Conservation (phyloP, 1,140 invertebrate species). For the Drosophila neocordata region DNA sequence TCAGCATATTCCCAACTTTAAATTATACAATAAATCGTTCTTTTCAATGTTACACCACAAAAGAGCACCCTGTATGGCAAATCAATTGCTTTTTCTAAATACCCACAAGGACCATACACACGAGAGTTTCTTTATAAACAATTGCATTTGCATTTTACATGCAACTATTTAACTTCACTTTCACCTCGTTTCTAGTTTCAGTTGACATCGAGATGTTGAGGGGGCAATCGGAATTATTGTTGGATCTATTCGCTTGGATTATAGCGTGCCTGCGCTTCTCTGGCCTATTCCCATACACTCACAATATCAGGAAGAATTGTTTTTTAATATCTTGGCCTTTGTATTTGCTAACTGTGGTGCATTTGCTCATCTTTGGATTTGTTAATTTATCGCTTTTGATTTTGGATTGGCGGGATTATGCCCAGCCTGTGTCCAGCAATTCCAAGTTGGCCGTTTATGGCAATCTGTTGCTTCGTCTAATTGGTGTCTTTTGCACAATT, state of each 20-base stretch:
- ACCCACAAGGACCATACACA: neutral
- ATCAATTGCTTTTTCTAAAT: neutral
- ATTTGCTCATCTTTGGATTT: constrained; percentile 27
- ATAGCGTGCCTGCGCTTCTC: constrained; percentile 17
- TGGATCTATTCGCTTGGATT: constrained; percentile 18
- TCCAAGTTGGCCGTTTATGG: constrained; percentile 21
- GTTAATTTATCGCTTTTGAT: constrained; percentile 24
- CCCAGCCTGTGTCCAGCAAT: constrained; percentile 26
- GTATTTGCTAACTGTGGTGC: constrained; percentile 8
- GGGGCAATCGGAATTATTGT: neutral
- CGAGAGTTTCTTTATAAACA: neutral
- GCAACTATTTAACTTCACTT: neutral
- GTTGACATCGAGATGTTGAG: constrained; percentile 13
- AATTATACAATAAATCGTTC: neutral
- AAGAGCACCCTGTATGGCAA: neutral
- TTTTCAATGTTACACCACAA: no score
- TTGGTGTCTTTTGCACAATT: constrained; percentile 27
- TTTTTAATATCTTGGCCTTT: constrained; percentile 30
- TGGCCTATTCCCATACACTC: constrained; percentile 30
- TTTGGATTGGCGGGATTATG: constrained; percentile 30
- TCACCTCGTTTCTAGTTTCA: neutral
- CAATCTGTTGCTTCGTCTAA: constrained; percentile 25
- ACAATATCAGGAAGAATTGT: neutral
- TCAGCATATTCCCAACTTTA: neutral
- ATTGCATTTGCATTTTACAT: no score